phyloP scores from a whole-genome alignment of 2,797 vertebrate species.

The Myotis vivesi region DNA sequence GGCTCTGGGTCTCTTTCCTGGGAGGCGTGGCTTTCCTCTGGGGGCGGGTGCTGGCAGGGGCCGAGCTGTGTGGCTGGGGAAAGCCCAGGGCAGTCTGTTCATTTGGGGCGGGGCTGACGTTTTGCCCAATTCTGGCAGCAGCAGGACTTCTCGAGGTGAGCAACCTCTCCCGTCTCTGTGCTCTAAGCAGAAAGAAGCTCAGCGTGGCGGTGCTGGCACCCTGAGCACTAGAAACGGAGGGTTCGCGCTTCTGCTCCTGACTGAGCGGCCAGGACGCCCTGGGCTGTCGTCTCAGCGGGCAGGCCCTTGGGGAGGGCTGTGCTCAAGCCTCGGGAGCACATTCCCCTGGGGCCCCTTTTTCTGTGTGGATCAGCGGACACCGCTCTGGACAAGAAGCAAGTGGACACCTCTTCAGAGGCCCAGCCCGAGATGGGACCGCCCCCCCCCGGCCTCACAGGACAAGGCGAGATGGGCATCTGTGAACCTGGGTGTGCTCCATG shows the following conservation, averaged over 20 bases:
- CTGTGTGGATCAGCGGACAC: neutral
- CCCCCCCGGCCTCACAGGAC: neutral
- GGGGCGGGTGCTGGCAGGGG: neutral
- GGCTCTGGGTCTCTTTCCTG: neutral
- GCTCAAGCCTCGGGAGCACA: neutral
- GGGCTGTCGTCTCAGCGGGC: neutral
- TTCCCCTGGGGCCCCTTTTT: neutral
- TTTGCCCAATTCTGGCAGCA: neutral
- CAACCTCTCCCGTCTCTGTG: neutral
- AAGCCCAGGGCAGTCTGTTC: neutral
- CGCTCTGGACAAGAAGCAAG: neutral
- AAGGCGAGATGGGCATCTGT: neutral
- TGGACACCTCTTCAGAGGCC: neutral
- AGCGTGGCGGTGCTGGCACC: neutral
- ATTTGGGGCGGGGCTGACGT: neutral
- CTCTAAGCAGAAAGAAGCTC: neutral
- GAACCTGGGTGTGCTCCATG: neutral
- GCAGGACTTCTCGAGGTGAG: neutral
- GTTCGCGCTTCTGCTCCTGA: neutral
- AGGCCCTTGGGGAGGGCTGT: neutral
- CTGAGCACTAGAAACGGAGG: neutral
- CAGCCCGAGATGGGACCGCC: fast-evolving
- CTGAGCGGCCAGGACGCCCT: neutral
- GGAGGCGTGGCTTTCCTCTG: neutral
- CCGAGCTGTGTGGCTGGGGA: neutral